phyloP scores from a whole-genome alignment of 2,113 vertebrate genomes.

The Actinemys pallida region DNA sequence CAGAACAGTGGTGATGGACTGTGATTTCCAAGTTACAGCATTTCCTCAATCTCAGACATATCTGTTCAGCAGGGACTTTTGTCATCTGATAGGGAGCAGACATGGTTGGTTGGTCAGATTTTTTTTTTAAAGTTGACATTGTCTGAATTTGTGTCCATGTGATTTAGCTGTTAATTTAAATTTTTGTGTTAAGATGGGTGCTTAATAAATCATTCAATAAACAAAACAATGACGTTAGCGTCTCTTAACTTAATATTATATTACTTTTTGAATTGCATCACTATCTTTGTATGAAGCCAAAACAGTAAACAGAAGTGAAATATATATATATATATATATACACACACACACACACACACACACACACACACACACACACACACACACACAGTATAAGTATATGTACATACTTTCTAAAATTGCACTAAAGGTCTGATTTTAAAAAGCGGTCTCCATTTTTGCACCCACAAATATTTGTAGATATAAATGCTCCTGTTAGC shows the following conservation, averaged over 20 bases:
- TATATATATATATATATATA: too few relatives aligned
- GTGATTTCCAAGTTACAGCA: not conserved
- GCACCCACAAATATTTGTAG: not conserved
- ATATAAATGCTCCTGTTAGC: not conserved
- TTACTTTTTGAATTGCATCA: not conserved
- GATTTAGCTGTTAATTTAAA: not conserved
- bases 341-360: too few relatives aligned
- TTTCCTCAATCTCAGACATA: not conserved
- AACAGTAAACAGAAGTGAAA: not conserved
- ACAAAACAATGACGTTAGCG: not conserved
- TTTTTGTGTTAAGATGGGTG: not conserved
- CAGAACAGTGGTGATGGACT: not conserved
- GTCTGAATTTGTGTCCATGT: not conserved
- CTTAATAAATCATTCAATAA: not conserved
- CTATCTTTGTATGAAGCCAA: not conserved
- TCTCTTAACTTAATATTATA: not conserved
- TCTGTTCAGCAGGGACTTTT: not conserved
- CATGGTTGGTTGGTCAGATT: not conserved
- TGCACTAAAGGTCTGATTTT: too few relatives aligned
- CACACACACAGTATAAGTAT: not conserved
- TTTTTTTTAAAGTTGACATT: not conserved
- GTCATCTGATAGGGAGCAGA: not conserved
- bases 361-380: too few relatives aligned
- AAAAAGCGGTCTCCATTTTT: not conserved
- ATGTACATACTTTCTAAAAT: not conserved